These are phyloP conservation scores for Bergia puertoricense DNA, from an alignment of 92 coral and sea anemone species.

Conservation along the genomic window DNA sequence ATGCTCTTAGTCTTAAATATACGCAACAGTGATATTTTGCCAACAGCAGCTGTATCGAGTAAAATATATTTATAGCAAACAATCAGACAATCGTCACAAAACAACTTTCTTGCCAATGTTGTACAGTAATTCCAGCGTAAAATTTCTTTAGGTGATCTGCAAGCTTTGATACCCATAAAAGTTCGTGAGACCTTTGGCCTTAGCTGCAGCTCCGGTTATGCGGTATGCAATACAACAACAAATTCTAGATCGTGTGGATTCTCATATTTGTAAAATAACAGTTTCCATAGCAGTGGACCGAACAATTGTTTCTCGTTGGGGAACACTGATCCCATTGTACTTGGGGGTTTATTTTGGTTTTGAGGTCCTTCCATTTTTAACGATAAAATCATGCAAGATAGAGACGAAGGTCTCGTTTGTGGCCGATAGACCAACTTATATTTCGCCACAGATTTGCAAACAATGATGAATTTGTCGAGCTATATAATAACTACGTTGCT, in stretches of 20 bases:
- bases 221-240: not conserved
- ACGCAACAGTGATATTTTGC: conserved; percentile 2
- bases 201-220: not conserved
- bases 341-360: conserved; percentile 12
- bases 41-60: conserved; percentile 29
- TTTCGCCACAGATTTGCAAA: conserved; percentile 10
- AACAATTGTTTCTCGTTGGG: conserved; percentile 10
- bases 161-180: too few species aligned
- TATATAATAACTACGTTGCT: not conserved
- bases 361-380: not conserved
- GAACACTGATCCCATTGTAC: not conserved
- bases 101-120: not conserved
- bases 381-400: not conserved
- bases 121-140: not conserved
- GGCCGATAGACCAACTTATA: not conserved
- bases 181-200: too few species aligned
- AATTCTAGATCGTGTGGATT: not conserved
- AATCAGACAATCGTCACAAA: not conserved
- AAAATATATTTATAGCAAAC: not conserved
- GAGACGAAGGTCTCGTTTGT: not conserved
- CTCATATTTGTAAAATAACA: not conserved
- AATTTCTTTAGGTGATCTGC: not conserved
- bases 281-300: conserved; percentile 44
- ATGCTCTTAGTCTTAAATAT: not conserved
- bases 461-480: not conserved